phyloP scores from a whole-genome alignment of 2,888 invertebrate species.

The Acanthosepion esculentum region DNA sequence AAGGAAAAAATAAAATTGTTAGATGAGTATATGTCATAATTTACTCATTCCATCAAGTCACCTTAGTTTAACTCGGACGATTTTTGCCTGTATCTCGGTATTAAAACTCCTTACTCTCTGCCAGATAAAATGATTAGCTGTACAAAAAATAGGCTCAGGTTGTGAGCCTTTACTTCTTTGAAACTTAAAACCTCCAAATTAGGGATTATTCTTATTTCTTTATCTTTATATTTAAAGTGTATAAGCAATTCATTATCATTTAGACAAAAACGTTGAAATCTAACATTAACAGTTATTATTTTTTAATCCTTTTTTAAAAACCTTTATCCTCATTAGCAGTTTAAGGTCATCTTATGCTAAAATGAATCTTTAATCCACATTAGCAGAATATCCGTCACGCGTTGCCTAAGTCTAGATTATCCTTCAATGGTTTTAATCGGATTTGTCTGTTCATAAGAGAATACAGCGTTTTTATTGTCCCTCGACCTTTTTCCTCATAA shows the following conservation, averaged over 20 bases:
- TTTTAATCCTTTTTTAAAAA: background rate
- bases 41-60: background rate
- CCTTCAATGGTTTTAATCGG: background rate
- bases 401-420: background rate
- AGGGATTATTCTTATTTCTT: background rate
- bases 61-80: background rate
- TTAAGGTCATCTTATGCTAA: background rate
- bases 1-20: background rate
- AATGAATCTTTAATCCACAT: background rate
- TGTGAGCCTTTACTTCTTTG: background rate
- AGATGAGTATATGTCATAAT: background rate
- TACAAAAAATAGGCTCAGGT: background rate
- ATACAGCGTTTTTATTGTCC: background rate
- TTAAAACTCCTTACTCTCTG: background rate
- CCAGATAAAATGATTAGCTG: background rate
- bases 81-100: background rate
- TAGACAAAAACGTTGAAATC: background rate
- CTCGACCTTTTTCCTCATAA: background rate
- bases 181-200: background rate
- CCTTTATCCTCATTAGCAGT: conserved; percentile 4
- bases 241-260: background rate
- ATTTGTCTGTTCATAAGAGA: conserved; percentile 10
- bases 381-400: conserved; percentile 16
- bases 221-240: background rate
- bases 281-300: background rate